phyloP scores from a whole-genome alignment of 2,888 invertebrate genomes.

The Gymnoscelis rufifasciata region DNA sequence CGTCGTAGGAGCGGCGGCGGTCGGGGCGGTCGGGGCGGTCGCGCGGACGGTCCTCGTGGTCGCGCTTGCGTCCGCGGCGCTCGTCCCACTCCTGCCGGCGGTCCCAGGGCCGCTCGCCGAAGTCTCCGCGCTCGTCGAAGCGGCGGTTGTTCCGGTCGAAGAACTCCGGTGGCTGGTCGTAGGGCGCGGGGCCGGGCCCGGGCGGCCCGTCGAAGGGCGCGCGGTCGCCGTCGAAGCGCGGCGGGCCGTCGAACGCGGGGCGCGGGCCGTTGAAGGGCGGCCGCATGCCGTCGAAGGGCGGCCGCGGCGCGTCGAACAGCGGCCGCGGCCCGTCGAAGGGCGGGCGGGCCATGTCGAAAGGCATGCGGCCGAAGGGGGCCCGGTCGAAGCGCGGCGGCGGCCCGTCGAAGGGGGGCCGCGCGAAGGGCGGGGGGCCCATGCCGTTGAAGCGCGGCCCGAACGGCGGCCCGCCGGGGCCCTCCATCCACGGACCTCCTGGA shows the following conservation, averaged over 20 bases:
- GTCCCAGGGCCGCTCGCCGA: slow-evolving; percentile 60
- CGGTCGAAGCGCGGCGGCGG: slow-evolving; percentile 48
- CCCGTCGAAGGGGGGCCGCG: slow-evolving; percentile 47
- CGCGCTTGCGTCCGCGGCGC: slow-evolving; percentile 28
- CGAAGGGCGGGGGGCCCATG: slow-evolving; percentile 52
- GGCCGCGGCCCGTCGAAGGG: slow-evolving; percentile 43
- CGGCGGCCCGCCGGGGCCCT: slow-evolving; percentile 52
- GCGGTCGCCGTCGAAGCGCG: slow-evolving; percentile 45
- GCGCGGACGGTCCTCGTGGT: slow-evolving; percentile 17
- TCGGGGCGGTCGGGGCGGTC: slow-evolving; percentile 32
- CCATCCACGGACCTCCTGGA: slow-evolving; percentile 66
- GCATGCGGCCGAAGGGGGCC: slow-evolving; percentile 40
- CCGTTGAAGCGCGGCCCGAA: slow-evolving; percentile 69
- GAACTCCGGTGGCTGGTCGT: slow-evolving; percentile 59
- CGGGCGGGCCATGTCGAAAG: slow-evolving; percentile 42
- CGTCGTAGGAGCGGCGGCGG: slow-evolving; percentile 8
- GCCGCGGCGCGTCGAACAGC: slow-evolving; percentile 44
- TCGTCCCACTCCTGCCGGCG: slow-evolving; percentile 55
- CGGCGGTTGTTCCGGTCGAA: slow-evolving; percentile 63
- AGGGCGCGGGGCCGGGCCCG: slow-evolving; percentile 43
- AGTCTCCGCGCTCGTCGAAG: slow-evolving; percentile 55
- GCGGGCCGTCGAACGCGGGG: slow-evolving; percentile 44
- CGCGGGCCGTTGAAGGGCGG: slow-evolving; percentile 40
- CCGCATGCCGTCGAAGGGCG: slow-evolving; percentile 51
- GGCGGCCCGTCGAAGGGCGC: slow-evolving; percentile 51